Percentiles rank a stretch among this genome's conserved stretches.
Conservation (phyloP, 2,113 vertebrate genomes). For the Helogale parvula region DNA sequence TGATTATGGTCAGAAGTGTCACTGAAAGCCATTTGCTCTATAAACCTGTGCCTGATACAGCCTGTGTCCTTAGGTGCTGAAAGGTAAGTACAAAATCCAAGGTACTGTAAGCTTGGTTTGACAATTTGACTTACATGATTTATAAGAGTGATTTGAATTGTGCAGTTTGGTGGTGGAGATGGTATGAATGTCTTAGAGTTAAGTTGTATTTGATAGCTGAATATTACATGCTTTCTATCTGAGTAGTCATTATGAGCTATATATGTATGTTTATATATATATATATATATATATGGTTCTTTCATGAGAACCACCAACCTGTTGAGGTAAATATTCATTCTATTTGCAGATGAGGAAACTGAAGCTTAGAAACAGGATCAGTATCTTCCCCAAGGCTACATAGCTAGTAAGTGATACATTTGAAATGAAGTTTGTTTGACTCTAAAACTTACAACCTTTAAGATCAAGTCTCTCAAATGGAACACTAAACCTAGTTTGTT, state of each 20-base stretch:
- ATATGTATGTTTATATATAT: too few relatives aligned
- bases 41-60: not conserved
- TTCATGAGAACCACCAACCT: not conserved
- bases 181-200: not conserved
- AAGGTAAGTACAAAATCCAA: not conserved
- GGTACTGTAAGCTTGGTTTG: not conserved
- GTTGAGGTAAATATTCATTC: slow-evolving; percentile 63
- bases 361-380: slow-evolving; percentile 66
- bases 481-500: not conserved
- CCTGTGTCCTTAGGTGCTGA: not conserved
- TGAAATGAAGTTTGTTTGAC: slow-evolving; percentile 21
- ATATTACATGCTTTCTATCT: not conserved
- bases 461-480: not conserved
- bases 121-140: slow-evolving; percentile 18
- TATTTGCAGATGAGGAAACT: slow-evolving; percentile 65
- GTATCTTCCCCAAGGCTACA: slow-evolving; percentile 33
- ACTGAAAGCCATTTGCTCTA: not conserved
- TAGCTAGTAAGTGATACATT: slow-evolving; percentile 65
- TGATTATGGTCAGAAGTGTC: not conserved
- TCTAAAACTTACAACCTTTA: slow-evolving; percentile 8
- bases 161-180: not conserved
- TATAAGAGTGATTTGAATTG: slow-evolving; percentile 6
- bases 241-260: not conserved
- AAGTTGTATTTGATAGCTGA: slow-evolving; percentile 6
- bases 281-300: not conserved